These are phyloP conservation scores for Harpagus bidentatus DNA, from an alignment of 2,113 vertebrate species.

Conservation along the genomic window DNA sequence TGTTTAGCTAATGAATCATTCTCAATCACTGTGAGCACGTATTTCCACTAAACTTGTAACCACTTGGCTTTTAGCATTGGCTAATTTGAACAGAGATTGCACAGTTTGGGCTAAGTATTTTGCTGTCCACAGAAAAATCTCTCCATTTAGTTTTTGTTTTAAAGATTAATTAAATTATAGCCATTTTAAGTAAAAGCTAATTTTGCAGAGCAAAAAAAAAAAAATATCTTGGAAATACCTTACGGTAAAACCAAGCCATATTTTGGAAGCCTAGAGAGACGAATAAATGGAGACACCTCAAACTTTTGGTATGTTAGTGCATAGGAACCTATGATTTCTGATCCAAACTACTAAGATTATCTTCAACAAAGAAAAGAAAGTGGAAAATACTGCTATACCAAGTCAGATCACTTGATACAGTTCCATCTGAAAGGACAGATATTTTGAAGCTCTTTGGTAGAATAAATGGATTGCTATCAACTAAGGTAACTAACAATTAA, in stretches of 20 bases:
- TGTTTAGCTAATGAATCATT: background rate
- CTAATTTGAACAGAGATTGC: background rate
- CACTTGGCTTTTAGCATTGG: background rate
- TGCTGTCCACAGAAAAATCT: background rate
- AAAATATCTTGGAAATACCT: background rate
- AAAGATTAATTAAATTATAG: background rate
- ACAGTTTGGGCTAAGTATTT: background rate
- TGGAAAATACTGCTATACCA: background rate
- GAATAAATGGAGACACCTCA: background rate
- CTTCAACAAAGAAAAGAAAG: background rate
- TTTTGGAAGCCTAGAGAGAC: background rate
- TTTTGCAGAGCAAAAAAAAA: background rate
- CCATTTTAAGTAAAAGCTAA: background rate
- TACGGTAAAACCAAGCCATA: background rate
- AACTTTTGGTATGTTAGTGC: background rate
- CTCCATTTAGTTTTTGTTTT: background rate
- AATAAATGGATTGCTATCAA: background rate
- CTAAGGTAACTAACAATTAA: background rate
- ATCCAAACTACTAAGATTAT: background rate
- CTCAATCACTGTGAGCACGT: background rate
- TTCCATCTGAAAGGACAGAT: background rate
- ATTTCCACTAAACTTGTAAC: background rate
- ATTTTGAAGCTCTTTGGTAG: background rate
- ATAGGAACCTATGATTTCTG: background rate
- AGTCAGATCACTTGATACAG: background rate